A percentile compares a stretch with the other conserved stretches of the same genome.
phyloP scores from a whole-genome alignment of 2,113 vertebrate genomes.

The Podarcis muralis region DNA sequence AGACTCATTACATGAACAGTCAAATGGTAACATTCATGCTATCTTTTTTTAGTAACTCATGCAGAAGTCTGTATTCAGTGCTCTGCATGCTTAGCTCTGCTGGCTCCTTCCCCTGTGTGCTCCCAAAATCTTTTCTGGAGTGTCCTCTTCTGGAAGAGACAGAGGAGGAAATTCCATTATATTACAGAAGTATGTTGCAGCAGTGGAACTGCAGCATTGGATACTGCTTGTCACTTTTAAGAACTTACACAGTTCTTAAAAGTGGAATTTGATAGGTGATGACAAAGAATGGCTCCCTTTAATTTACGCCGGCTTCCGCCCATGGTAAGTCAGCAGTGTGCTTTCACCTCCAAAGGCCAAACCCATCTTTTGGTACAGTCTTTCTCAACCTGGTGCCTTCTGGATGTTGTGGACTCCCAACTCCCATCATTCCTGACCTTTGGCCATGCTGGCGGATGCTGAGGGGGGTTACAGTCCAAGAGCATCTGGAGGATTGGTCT shows the following conservation, averaged over 20 bases:
- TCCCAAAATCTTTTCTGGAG: too few relatives aligned
- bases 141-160: too few relatives aligned
- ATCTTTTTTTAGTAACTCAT: not conserved
- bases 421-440: too few relatives aligned
- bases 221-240: not conserved
- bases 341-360: not conserved
- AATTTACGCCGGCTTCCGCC: not conserved
- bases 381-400: too few relatives aligned
- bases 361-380: not conserved
- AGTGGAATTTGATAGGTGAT: not conserved
- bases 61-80: not conserved
- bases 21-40: not conserved
- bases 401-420: too few relatives aligned
- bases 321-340: not conserved
- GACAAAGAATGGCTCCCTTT: not conserved
- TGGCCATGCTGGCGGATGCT: too few relatives aligned
- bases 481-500: not conserved
- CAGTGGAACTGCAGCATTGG: too few relatives aligned
- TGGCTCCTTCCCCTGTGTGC: too few relatives aligned
- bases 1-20: not conserved
- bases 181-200: too few relatives aligned
- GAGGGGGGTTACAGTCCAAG: not conserved
- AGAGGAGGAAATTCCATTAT: too few relatives aligned
- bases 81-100: too few relatives aligned
- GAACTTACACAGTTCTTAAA: not conserved